A percentile compares a stretch with the other conserved stretches of the same genome.
Evolutionary conservation across 92 coral and sea anemone species (phyloP).

Genomic region (Zoanthus gigantus): DNA sequence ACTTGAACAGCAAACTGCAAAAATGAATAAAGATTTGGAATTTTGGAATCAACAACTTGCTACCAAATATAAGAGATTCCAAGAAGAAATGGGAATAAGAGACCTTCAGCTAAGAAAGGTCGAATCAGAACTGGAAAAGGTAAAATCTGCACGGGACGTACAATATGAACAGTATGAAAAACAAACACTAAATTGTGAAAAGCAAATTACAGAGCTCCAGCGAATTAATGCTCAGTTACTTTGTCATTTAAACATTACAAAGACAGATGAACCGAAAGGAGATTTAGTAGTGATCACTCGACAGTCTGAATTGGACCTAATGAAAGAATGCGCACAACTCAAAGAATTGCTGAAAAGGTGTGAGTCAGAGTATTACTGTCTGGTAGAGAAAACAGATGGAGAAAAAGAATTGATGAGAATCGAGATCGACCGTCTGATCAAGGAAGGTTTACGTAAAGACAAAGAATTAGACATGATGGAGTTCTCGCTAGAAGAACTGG

Average conservation of each 20-base stretch:
- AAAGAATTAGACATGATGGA: constrained; percentile 40
- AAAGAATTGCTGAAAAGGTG: constrained; percentile 16
- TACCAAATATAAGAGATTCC: neutral
- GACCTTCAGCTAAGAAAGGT: neutral
- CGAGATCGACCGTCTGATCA: neutral
- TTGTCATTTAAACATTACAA: neutral
- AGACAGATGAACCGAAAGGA: neutral
- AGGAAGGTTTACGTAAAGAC: constrained; percentile 8
- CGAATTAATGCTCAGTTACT: neutral
- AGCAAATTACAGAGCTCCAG: neutral
- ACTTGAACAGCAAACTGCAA: constrained; percentile 6
- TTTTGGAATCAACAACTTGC: neutral
- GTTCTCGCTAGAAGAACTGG: constrained; percentile 19
- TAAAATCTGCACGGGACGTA: neutral
- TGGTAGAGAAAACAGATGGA: neutral
- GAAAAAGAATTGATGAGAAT: constrained; percentile 22
- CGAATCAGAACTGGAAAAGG: neutral
- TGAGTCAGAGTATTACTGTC: neutral
- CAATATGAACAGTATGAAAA: neutral
- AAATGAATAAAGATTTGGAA: neutral
- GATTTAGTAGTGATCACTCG: no score
- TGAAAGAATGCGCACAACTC: constrained; percentile 8
- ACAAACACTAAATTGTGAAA: neutral
- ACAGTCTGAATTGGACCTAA: neutral
- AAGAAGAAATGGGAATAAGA: neutral